These are phyloP conservation scores for Smittia sp. DNA, from an alignment of 2,888 invertebrate species.

Conservation along the genomic window DNA sequence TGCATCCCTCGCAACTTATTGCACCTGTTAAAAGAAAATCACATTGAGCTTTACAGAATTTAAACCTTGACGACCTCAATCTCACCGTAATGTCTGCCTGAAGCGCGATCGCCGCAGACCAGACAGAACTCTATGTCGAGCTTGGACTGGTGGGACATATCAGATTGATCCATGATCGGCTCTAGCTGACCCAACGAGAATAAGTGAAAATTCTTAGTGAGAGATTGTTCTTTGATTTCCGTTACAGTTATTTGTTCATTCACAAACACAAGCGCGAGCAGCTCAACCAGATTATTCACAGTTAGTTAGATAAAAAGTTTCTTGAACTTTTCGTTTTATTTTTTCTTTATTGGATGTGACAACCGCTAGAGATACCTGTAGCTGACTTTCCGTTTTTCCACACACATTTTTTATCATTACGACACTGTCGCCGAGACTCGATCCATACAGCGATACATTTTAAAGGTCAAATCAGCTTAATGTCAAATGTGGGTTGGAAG, in stretches of 20 bases:
- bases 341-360: background rate
- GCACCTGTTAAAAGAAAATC: slow-evolving; percentile 53
- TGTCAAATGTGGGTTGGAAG: background rate
- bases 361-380: background rate
- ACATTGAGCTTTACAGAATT: too few species aligned
- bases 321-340: background rate
- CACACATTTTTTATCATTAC: background rate
- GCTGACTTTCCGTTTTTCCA: background rate
- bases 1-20: slow-evolving; percentile 90
- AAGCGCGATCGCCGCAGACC: slow-evolving; percentile 94
- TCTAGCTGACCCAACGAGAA: background rate
- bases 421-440: background rate
- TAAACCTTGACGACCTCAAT: background rate
- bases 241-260: slow-evolving; percentile 5
- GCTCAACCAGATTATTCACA: background rate
- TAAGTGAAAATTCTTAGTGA: background rate
- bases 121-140: slow-evolving; percentile 73
- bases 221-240: background rate
- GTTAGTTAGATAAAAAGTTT: slow-evolving; percentile 18
- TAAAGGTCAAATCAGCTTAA: slow-evolving; percentile 35
- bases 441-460: slow-evolving; percentile 15
- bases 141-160: background rate
- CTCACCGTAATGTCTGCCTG: slow-evolving; percentile 87
- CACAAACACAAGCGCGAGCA: background rate
- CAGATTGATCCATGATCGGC: background rate